Evolutionary conservation across 1,140 invertebrate species (phyloP).

Genomic region (Apis cerana): DNA sequence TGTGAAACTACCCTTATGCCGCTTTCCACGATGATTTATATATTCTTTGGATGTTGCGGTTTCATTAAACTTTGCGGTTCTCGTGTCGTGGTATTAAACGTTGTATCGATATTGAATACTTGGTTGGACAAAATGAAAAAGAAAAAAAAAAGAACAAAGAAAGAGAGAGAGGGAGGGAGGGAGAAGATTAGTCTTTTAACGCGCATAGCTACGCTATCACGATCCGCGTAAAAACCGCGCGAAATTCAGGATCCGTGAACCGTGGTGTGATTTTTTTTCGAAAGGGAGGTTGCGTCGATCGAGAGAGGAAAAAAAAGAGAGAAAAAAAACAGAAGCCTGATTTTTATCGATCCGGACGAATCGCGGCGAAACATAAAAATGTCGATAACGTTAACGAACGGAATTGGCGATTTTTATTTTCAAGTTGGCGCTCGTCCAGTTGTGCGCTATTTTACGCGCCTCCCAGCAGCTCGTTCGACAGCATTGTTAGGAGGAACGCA

Average conservation of each 20-base stretch:
- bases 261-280: neutral
- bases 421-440: slow-evolving; percentile 66
- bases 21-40: neutral
- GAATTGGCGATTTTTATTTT: slow-evolving; percentile 68
- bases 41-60: neutral
- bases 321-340: slow-evolving; percentile 32
- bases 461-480: slow-evolving; percentile 59
- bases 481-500: slow-evolving; percentile 65
- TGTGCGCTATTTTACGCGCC: slow-evolving; percentile 60
- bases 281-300: no score
- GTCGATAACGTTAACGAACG: slow-evolving; percentile 68
- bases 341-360: slow-evolving; percentile 52
- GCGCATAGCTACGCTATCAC: neutral
- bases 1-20: neutral
- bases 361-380: slow-evolving; percentile 60
- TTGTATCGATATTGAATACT: neutral
- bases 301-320: no score
- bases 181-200: no score
- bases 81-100: neutral
- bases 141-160: no score
- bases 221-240: neutral
- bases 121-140: neutral
- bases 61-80: neutral
- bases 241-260: neutral
- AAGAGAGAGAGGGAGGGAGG: no score